phyloP scores from a whole-genome alignment of 2,113 vertebrate genomes.

The Myanophis thanlyinensis region DNA sequence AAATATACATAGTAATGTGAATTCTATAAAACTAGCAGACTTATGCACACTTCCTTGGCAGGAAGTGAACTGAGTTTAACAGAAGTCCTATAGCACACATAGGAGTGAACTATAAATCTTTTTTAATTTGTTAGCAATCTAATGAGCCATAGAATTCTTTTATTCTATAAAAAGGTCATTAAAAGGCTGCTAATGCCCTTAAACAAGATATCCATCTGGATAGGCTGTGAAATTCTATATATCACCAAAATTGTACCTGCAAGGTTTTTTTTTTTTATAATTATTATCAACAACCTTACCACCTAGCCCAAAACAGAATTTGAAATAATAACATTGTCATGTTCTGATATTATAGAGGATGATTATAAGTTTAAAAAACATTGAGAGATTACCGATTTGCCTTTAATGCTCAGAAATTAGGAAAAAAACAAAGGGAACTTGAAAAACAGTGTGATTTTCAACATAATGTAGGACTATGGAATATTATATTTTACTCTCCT shows the following conservation, averaged over 20 bases:
- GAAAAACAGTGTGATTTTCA: neutral
- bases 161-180: neutral
- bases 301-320: neutral
- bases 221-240: constrained; percentile 10
- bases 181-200: constrained; percentile 9
- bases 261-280: neutral
- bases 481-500: neutral
- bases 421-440: neutral
- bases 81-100: neutral
- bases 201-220: neutral
- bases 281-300: neutral
- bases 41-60: neutral
- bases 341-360: neutral
- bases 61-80: neutral
- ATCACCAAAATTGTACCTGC: neutral
- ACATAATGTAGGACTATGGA: neutral
- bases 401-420: neutral
- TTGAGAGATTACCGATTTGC: neutral
- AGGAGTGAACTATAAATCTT: neutral
- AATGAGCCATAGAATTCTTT: constrained; percentile 6
- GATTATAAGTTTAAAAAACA: neutral
- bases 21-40: neutral
- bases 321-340: neutral
- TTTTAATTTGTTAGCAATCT: neutral
- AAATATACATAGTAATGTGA: neutral